A percentile compares a stretch with the other conserved stretches of the same genome.
These are phyloP conservation scores for Champsocephalus gunnari DNA, from an alignment of 2,797 vertebrate genomes.

Conservation along the genomic window DNA sequence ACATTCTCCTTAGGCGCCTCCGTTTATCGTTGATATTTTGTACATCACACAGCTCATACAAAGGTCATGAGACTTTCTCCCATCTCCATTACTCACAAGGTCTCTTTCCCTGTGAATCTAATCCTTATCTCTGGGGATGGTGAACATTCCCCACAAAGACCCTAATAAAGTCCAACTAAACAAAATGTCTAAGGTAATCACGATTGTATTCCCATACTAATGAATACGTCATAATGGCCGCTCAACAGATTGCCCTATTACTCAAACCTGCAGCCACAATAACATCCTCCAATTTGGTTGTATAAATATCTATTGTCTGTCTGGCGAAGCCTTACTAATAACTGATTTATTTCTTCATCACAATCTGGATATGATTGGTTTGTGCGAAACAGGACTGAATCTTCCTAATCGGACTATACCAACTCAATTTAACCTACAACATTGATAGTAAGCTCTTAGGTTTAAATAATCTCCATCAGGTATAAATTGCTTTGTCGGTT, in stretches of 20 bases:
- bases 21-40: slow-evolving; percentile 36
- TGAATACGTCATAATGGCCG: background rate
- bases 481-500: background rate
- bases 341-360: background rate
- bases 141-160: background rate
- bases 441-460: background rate
- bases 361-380: background rate
- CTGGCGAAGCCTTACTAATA: background rate
- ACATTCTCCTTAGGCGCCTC: slow-evolving; percentile 9
- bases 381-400: background rate
- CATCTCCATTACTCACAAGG: background rate
- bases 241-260: background rate
- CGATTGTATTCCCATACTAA: background rate
- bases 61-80: slow-evolving; percentile 3
- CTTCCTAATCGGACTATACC: background rate
- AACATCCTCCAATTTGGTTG: background rate
- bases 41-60: background rate
- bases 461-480: background rate
- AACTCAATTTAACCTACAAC: background rate
- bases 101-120: background rate
- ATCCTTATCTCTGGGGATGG: background rate
- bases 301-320: background rate
- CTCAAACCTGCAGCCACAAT: background rate
- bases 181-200: background rate
- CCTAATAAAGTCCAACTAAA: background rate